A percentile compares a stretch with the other conserved stretches of the same genome.
phyloP scores from a whole-genome alignment of 1,140 invertebrate species.

The Diachasmimorpha longicaudata region DNA sequence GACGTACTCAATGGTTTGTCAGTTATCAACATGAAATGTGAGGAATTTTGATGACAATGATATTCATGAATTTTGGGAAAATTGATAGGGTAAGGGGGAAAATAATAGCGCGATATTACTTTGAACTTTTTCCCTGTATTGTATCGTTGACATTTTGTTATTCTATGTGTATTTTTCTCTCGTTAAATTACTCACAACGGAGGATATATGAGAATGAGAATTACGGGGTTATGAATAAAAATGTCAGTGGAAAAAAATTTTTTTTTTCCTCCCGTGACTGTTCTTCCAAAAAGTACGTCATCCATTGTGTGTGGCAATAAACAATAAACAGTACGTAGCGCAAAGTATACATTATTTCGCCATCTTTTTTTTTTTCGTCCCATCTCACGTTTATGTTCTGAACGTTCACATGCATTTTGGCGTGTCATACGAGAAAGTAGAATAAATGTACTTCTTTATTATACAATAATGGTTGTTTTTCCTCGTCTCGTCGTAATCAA shows the following conservation, averaged over 20 bases:
- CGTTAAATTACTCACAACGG: not conserved
- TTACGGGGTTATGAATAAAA: not conserved
- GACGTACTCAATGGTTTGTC: not conserved
- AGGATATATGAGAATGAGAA: not conserved
- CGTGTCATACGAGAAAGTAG: not conserved
- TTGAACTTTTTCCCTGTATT: slow-evolving; percentile 6
- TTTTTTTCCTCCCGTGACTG: not conserved
- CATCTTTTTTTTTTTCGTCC: not conserved
- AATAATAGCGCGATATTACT: not conserved
- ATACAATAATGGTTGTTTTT: slow-evolving; percentile 12
- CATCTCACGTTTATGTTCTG: slow-evolving; percentile 4
- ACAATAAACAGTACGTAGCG: slow-evolving; percentile 16
- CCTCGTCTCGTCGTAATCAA: not conserved
- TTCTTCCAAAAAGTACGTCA: slow-evolving; percentile 7
- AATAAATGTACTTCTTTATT: slow-evolving; percentile 3
- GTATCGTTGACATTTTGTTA: not conserved
- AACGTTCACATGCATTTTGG: not conserved
- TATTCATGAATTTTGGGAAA: not conserved
- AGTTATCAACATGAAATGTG: not conserved
- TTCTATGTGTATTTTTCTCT: not conserved
- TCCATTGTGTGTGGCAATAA: not conserved
- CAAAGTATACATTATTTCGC: slow-evolving; percentile 25
- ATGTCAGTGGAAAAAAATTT: not conserved
- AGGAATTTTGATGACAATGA: not conserved
- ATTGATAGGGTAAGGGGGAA: not conserved